These are phyloP conservation scores for Pachydiplax longipennis DNA, from an alignment of 2,888 invertebrate genomes.

Conservation along the genomic window DNA sequence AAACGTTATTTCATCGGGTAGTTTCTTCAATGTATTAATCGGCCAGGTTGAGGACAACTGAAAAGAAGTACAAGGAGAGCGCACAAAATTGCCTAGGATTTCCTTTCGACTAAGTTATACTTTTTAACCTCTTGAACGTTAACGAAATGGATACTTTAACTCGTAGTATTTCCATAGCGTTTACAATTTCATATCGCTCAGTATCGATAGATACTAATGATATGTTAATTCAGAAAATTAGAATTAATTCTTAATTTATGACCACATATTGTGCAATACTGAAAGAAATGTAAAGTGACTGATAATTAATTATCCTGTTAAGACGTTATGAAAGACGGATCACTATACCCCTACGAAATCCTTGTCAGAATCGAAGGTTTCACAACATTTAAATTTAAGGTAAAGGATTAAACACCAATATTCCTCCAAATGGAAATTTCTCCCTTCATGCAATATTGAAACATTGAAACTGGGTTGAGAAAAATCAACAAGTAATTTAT, in stretches of 20 bases:
- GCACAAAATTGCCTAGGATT: not conserved
- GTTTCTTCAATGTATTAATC: not conserved
- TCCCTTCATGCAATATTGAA: slow-evolving; percentile 20
- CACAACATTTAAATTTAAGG: not conserved
- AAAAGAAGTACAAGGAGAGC: slow-evolving; percentile 31
- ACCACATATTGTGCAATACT: not conserved
- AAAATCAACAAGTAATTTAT: not conserved
- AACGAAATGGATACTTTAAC: not conserved
- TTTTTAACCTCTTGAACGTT: not conserved
- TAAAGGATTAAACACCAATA: not conserved
- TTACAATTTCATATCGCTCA: no score
- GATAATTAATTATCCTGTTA: not conserved
- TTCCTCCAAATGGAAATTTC: not conserved
- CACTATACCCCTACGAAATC: not conserved
- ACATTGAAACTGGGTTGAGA: not conserved
- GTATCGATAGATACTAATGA: no score
- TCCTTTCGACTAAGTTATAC: not conserved
- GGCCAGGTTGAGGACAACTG: slow-evolving; percentile 1
- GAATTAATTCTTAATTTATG: not conserved
- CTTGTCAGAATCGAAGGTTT: not conserved
- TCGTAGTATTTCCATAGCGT: not conserved
- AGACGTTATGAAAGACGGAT: not conserved
- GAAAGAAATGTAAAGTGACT: not conserved
- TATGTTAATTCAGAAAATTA: not conserved
- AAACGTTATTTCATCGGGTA: not conserved